These are phyloP conservation scores for Schlechtendalia chinensis DNA, from an alignment of 1,140 invertebrate genomes.

Conservation along the genomic window DNA sequence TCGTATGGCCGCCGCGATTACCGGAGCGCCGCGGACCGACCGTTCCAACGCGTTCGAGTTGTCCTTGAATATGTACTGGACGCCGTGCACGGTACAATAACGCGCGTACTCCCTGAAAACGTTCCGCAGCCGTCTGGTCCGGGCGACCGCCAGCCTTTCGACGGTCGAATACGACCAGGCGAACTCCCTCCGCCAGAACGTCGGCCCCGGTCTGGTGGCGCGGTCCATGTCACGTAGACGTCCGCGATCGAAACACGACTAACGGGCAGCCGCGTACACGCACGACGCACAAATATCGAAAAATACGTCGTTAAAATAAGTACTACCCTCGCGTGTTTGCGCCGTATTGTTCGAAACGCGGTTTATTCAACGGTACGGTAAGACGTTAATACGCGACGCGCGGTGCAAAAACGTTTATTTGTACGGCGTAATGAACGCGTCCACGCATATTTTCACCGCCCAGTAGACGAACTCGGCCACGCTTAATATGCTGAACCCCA, in stretches of 20 bases:
- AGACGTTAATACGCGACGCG: too few species aligned
- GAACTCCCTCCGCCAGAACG: slow-evolving; percentile 28
- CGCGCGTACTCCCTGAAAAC: slow-evolving; percentile 52
- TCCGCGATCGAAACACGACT: background rate
- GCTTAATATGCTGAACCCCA: slow-evolving; percentile 55
- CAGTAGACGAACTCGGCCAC: slow-evolving; percentile 54
- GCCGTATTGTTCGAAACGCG: too few species aligned
- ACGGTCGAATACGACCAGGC: slow-evolving; percentile 33
- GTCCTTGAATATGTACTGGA: slow-evolving; percentile 53
- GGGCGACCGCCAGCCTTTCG: background rate
- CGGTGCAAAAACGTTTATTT: background rate
- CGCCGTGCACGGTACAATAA: slow-evolving; percentile 53
- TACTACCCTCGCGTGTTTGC: too few species aligned
- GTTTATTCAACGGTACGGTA: too few species aligned
- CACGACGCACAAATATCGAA: too few species aligned
- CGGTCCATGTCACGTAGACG: background rate
- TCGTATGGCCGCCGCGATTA: too few species aligned
- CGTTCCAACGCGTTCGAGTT: slow-evolving; percentile 52
- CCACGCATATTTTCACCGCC: slow-evolving; percentile 50
- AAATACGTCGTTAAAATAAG: too few species aligned
- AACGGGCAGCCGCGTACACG: too few species aligned
- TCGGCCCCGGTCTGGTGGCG: background rate
- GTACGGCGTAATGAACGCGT: background rate
- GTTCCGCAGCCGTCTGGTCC: slow-evolving; percentile 4
- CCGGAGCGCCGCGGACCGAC: too few species aligned